These are phyloP conservation scores for Phoronis australis DNA, from an alignment of 2,888 invertebrate genomes.

Conservation along the genomic window DNA sequence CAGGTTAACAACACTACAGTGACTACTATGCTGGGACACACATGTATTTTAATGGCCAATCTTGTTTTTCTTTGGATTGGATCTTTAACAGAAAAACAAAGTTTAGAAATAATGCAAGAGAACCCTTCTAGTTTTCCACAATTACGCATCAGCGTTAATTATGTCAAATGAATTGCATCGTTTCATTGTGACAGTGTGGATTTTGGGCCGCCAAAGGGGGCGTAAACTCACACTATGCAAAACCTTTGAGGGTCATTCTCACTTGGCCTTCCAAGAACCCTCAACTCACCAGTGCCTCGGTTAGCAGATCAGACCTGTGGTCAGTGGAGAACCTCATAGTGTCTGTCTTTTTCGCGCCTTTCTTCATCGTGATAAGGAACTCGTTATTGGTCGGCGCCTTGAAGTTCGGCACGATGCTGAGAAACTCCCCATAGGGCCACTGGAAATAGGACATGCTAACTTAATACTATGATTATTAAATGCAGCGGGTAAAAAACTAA, in stretches of 20 bases:
- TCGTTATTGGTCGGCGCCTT: constrained; percentile 53
- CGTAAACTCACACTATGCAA: too few relatives aligned
- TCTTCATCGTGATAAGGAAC: constrained; percentile 66
- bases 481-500: too few relatives aligned
- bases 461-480: too few relatives aligned
- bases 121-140: background rate
- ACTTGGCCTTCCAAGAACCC: background rate
- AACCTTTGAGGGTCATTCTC: background rate
- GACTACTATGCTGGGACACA: too few relatives aligned
- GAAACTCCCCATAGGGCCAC: constrained; percentile 58
- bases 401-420: constrained; percentile 51
- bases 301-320: constrained; percentile 84
- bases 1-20: too few relatives aligned
- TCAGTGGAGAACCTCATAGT: constrained; percentile 96
- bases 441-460: too few relatives aligned
- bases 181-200: background rate
- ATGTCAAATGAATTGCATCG: background rate
- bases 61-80: too few relatives aligned
- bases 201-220: background rate
- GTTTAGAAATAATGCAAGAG: background rate
- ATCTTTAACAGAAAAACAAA: background rate
- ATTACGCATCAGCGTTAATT: background rate
- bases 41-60: too few relatives aligned
- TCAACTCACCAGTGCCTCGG: constrained; percentile 68
- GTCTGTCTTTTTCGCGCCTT: constrained; percentile 81